These are phyloP conservation scores for Petrosia ficiformis DNA, from an alignment of 37 sponge, comb jelly and placozoan genomes.

Conservation along the genomic window DNA sequence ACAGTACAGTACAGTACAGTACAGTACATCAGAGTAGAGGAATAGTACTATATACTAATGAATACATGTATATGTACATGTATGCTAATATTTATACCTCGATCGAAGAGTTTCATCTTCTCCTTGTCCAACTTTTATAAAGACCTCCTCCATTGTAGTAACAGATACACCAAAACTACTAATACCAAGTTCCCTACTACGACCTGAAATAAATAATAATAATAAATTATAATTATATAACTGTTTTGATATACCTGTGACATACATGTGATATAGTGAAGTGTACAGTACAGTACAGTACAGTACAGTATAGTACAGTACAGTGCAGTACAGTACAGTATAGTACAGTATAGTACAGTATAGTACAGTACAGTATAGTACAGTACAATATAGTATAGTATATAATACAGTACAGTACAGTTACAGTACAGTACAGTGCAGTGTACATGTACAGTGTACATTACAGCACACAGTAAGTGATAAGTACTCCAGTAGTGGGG, in stretches of 20 bases:
- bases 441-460: no score
- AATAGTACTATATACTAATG: not conserved
- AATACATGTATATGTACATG: not conserved
- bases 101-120: slow-evolving; percentile 28
- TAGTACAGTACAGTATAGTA: no score
- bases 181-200: slow-evolving; percentile 68
- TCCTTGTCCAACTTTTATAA: slow-evolving; percentile 85
- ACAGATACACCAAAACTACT: slow-evolving; percentile 88
- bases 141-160: slow-evolving; percentile 95
- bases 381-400: no score
- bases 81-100: slow-evolving; percentile 10
- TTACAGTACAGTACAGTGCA: no score
- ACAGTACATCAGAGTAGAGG: no score
- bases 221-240: not conserved
- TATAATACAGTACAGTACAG: no score
- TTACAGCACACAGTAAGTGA: no score
- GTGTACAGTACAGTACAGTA: slow-evolving; percentile 84
- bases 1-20: no score
- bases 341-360: no score
- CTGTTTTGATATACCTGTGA: no score
- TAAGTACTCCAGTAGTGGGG: no score
- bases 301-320: slow-evolving; percentile 53
- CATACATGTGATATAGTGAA: slow-evolving; percentile 44
- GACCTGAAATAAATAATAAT: not conserved
- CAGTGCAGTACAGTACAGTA: no score